Evolutionary conservation across 37 sponge, comb jelly and placozoan genomes (phyloP).

Genomic region (Hormiphora californensis): DNA sequence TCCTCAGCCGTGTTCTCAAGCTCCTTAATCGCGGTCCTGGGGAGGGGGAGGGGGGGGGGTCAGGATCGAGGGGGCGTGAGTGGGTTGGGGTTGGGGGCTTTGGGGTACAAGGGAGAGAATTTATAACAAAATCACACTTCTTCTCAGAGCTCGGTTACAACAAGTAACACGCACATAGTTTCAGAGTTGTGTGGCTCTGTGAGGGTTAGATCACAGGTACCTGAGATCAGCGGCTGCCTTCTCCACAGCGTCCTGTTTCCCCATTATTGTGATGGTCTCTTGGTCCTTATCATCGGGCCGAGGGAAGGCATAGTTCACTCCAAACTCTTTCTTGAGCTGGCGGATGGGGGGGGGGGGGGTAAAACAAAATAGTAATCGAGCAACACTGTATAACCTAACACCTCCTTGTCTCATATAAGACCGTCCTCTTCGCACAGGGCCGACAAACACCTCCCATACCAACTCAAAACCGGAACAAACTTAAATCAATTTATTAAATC

Average conservation of each 20-base stretch:
- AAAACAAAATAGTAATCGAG: too few relatives aligned
- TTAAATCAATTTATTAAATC: too few relatives aligned
- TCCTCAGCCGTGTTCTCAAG: slow-evolving; percentile 73
- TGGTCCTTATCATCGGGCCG: slow-evolving; percentile 65
- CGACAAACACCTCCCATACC: too few relatives aligned
- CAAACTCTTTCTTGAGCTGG: slow-evolving; percentile 75
- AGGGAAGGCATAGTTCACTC: slow-evolving; percentile 80
- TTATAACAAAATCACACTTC: background rate
- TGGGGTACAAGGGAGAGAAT: background rate
- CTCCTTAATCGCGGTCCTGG: slow-evolving; percentile 20
- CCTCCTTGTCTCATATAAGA: too few relatives aligned
- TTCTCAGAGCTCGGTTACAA: background rate
- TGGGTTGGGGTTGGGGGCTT: too few relatives aligned
- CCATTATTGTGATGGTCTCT: slow-evolving; percentile 72
- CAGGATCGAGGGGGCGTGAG: too few relatives aligned
- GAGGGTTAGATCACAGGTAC: too few relatives aligned
- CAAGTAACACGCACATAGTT: background rate
- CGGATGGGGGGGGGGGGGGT: background rate
- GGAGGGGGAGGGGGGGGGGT: too few relatives aligned
- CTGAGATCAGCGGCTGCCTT: background rate
- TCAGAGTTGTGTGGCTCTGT: too few relatives aligned
- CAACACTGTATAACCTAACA: background rate
- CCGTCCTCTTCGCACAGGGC: too few relatives aligned
- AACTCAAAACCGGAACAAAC: background rate
- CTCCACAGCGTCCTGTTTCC: slow-evolving; percentile 62